These are phyloP conservation scores for Gnatocerus cornutus DNA, from an alignment of 2,888 invertebrate species.

Conservation along the genomic window DNA sequence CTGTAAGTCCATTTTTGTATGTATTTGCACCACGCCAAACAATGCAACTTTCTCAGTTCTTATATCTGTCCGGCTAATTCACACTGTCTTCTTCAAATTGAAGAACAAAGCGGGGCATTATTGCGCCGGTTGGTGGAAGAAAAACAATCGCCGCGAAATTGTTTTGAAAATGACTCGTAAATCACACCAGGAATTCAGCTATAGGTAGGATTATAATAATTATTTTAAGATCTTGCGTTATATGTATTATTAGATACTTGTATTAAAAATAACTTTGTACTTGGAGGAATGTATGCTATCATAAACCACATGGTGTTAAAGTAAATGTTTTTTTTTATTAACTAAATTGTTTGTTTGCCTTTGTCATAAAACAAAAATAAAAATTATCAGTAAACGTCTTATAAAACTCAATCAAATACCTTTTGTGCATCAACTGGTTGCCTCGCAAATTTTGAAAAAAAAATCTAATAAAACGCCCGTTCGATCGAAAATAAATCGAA, in stretches of 20 bases:
- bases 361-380: slow-evolving; percentile 27
- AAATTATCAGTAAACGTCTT: neutral
- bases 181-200: slow-evolving; percentile 33
- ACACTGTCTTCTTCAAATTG: too few relatives aligned
- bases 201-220: slow-evolving; percentile 38
- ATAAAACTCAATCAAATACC: slow-evolving; percentile 1
- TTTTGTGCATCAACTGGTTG: neutral
- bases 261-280: slow-evolving; percentile 42
- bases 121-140: slow-evolving; percentile 6
- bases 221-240: slow-evolving; percentile 49
- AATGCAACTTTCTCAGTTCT: neutral
- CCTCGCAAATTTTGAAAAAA: neutral
- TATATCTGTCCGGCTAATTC: neutral
- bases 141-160: slow-evolving; percentile 36
- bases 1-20: neutral
- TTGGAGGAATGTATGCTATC: slow-evolving; percentile 32
- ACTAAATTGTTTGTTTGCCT: slow-evolving; percentile 26
- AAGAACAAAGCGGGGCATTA: neutral
- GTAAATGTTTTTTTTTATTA: slow-evolving; percentile 24
- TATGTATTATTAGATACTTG: slow-evolving; percentile 42
- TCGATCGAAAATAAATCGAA: neutral
- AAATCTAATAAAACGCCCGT: neutral
- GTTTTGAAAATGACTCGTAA: slow-evolving; percentile 38
- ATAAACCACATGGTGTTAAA: slow-evolving; percentile 35
- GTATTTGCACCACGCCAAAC: neutral